Base-by-base conservation (phyloP, 1,140 invertebrate species). In the Capitella teleta region DNA sequence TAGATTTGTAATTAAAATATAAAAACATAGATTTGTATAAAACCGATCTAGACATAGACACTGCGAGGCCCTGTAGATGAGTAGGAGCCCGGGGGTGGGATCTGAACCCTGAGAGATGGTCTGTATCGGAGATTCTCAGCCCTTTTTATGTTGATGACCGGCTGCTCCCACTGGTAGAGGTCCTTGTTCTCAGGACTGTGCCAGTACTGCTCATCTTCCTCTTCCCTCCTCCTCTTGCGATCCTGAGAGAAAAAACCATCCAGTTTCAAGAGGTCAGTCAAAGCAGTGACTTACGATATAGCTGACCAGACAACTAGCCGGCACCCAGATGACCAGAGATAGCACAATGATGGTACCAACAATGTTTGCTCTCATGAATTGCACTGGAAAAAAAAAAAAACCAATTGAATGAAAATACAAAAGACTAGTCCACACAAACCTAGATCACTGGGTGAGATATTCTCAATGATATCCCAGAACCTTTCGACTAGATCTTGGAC, bases 381-480 rank as follows among this genome's bases (percentile, higher is more conserved):
- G 74, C 56, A 93, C 66, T 67, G 52, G 37, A 60, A 58, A 26
- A 46, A 18, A 45, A 42, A 10, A 34, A 34, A 34, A 10, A 34
- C 16, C 16, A 34, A 34, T 10, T 10, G 16, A 34, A 10, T 34
- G 32, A 34, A 34, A 34, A 34, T 34, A 34, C 2, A 16, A 43
- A 5, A 10, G 23, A 5, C 21, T 28, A 6, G 3, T 45, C n/a
- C n/a, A 19, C 4, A 10, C 28, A 3, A 47, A 34, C 32, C 21
- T 25, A 34, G 47, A 38, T 8, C 14, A 47, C 19, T 16, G 93
- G 90, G n/a, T 62, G 91, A 92, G 28, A 93, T 92, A 61, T 93
- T 89, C 70, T 94, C 89, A 44, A 95, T 93, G 24, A 94, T 91
- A 64, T 93, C 88, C 90, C 90, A 94, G 67, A 94, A 91, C 44